phyloP scores from a whole-genome alignment of 1,140 invertebrate genomes.

The Bombus huntii region DNA sequence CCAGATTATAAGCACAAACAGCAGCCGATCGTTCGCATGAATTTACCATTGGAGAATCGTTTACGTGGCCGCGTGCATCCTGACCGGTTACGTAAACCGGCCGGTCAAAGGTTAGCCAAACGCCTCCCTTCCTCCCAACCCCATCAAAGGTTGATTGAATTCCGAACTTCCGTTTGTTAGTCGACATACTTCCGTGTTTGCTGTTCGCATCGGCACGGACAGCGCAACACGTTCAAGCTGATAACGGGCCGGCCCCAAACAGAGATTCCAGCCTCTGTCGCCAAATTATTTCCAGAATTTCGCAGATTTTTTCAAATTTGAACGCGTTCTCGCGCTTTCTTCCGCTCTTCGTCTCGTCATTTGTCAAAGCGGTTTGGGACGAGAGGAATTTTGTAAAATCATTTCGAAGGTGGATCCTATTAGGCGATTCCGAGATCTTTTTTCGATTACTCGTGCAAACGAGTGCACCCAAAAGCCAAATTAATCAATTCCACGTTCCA shows the following conservation, averaged over 20 bases:
- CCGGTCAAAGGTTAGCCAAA: conserved; percentile 32
- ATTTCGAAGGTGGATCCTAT: background rate
- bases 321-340: background rate
- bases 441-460: too few relatives aligned
- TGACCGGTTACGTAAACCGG: conserved; percentile 38
- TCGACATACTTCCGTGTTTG: conserved; percentile 45
- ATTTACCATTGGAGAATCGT: conserved; percentile 52
- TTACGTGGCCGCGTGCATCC: conserved; percentile 30
- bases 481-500: too few relatives aligned
- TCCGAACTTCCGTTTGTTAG: conserved; percentile 71
- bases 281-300: conserved; percentile 33
- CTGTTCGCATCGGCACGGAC: background rate
- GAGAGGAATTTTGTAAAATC: background rate
- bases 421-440: too few relatives aligned
- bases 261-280: conserved; percentile 31
- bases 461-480: too few relatives aligned
- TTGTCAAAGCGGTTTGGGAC: background rate
- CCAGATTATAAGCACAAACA: conserved; percentile 1
- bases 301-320: background rate
- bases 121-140: background rate
- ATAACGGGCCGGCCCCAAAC: background rate
- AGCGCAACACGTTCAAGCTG: conserved; percentile 3
- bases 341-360: background rate
- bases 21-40: conserved; percentile 16
- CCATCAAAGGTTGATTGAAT: conserved; percentile 74